Base-by-base conservation (phyloP, 1,140 invertebrate species). In the Nomia melanderi region DNA sequence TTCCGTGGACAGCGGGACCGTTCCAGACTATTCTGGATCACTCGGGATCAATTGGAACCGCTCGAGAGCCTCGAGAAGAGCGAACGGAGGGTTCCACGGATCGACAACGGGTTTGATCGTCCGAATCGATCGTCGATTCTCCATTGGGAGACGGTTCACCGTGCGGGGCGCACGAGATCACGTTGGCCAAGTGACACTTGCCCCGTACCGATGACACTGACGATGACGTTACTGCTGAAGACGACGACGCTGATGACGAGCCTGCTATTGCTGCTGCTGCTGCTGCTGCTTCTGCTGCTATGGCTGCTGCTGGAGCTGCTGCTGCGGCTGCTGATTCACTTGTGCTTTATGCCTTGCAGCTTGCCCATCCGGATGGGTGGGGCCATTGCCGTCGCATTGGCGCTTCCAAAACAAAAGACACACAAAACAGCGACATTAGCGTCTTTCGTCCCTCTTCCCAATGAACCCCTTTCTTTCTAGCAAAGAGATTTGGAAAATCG, bases 401-500 rank as follows among this genome's bases (percentile, higher is more conserved):
- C 87, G 87, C 89, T 90, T 91, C 86, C 89, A 89, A 90, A 90
- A 90, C 80, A 90, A 89, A 88, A 88, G 80, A 91, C 85, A 89
- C 88, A 91, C 86, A 91, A 85, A 88, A 88, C 79, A 89, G 87
- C 87, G 85, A 91, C 89, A 88, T 90, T 88, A 90, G 86, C 79
- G 85, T 57, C 79, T 60, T 66, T 74, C 80, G 53, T 29, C 79
- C 60, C 66, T 78, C 80, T 53, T 23, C 41, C 50, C 7, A 50
- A 50, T 7, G 17, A n/a, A n/a, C 44, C 5, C 44, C 4, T 50
- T 44, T 20, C 2, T 44, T 44, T 44, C 41, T 44, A 44, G 12
- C 41, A 44, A 44, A 44, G 41, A 20, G 41, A n/a, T n/a, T n/a
- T n/a, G n/a, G n/a, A n/a, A n/a, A n/a, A n/a, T n/a, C n/a, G n/a